A percentile compares a stretch with the other conserved stretches of the same genome.
phyloP scores from a whole-genome alignment of 2,797 vertebrate species.

The Phaenicophaeus curvirostris region DNA sequence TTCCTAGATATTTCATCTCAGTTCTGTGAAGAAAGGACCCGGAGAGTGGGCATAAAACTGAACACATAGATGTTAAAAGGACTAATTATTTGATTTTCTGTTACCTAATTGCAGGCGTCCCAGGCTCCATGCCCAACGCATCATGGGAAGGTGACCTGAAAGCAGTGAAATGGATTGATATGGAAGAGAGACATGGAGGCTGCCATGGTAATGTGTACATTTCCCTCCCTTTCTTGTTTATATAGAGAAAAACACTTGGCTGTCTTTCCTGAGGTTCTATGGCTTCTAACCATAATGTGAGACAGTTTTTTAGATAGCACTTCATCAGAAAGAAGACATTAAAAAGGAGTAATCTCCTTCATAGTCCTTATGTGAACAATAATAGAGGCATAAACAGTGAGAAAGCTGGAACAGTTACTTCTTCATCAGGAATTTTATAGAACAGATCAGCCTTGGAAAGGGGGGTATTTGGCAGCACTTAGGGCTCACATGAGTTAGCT shows the following conservation, averaged over 20 bases:
- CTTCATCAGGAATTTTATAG: not conserved
- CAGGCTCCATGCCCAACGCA: conserved; percentile 73
- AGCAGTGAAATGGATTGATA: conserved; percentile 74
- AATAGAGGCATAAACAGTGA: not conserved
- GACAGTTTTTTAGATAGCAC: not conserved
- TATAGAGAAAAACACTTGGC: not conserved
- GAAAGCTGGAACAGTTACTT: not conserved
- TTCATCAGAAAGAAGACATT: not conserved
- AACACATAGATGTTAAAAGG: not conserved
- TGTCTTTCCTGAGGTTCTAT: not conserved
- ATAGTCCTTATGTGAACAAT: not conserved
- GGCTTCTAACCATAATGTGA: not conserved
- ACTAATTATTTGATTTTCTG: not conserved
- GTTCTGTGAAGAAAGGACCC: not conserved
- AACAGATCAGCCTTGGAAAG: not conserved
- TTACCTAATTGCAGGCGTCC: conserved; percentile 62
- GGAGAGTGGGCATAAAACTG: not conserved
- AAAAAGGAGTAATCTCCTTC: not conserved
- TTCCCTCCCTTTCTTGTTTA: not conserved
- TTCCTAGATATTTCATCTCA: not conserved
- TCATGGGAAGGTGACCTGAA: conserved; percentile 72
- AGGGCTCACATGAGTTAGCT: not conserved
- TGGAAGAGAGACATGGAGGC: conserved; percentile 65
- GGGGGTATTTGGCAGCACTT: not conserved
- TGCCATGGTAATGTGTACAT: conserved; percentile 70